Percentiles rank a stretch among this genome's conserved stretches.
Conservation (phyloP, 2,797 vertebrate genomes). For the Phalloptychus januarius region DNA sequence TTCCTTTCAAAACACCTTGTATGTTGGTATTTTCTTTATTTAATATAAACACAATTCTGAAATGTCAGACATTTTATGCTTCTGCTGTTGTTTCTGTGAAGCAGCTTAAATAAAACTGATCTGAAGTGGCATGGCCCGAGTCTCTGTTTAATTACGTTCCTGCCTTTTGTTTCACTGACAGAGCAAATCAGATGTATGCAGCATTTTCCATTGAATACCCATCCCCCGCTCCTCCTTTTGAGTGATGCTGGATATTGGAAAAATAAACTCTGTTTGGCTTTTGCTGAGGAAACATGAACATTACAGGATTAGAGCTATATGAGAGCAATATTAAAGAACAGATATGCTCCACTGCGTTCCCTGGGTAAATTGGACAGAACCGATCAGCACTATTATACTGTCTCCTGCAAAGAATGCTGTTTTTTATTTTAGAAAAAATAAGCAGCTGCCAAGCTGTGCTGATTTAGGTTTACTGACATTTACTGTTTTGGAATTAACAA, state of each 20-base stretch:
- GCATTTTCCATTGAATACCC: conserved; percentile 36
- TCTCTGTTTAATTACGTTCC: conserved; percentile 38
- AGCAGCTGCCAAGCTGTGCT: conserved; percentile 10
- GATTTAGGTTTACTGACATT: not conserved
- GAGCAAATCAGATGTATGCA: conserved; percentile 36
- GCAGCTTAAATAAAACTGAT: conserved; percentile 12
- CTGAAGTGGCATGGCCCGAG: conserved; percentile 12
- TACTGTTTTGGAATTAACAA: not conserved
- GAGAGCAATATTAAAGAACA: conserved; percentile 23
- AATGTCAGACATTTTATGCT: not conserved
- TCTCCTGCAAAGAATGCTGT: not conserved
- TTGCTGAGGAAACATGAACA: conserved; percentile 25
- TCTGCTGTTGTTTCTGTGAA: not conserved
- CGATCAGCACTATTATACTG: conserved; percentile 8
- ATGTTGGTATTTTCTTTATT: not conserved
- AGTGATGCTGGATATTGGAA: conserved; percentile 1
- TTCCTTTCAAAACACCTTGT: not conserved
- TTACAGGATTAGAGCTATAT: conserved; percentile 11
- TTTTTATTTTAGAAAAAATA: not conserved
- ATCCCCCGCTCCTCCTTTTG: not conserved
- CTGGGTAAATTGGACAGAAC: conserved; percentile 11
- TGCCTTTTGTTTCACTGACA: conserved; percentile 23
- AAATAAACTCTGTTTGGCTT: conserved; percentile 15
- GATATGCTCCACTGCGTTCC: conserved; percentile 4
- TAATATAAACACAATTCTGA: not conserved